These are phyloP conservation scores for Chydorus sphaericus DNA, from an alignment of 2,888 invertebrate genomes.

Conservation along the genomic window DNA sequence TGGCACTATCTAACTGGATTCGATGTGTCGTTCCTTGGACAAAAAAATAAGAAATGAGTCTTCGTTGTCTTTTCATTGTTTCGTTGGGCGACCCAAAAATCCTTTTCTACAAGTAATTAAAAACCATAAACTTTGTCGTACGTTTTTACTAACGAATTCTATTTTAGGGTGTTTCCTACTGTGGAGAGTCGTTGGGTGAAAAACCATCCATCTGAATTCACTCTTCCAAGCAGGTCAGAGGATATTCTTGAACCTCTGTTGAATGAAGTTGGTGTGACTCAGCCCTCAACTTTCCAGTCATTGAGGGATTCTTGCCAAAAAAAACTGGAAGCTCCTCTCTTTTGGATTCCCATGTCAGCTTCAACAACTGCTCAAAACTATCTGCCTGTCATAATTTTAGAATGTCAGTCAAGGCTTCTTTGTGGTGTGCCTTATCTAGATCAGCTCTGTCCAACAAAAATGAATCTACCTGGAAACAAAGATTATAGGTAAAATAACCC, in stretches of 20 bases:
- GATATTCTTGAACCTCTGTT: background rate
- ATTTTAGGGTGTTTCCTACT: background rate
- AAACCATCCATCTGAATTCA: background rate
- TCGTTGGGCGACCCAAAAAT: background rate
- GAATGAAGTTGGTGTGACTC: background rate
- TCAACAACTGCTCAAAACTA: background rate
- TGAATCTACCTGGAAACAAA: background rate
- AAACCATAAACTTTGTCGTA: too few relatives aligned
- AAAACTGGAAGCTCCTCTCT: background rate
- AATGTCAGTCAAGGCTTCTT: background rate
- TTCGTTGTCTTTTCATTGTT: background rate
- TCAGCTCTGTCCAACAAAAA: too few relatives aligned
- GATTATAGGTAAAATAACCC: background rate
- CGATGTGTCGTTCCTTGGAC: background rate
- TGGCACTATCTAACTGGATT: background rate
- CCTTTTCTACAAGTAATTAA: constrained; percentile 1
- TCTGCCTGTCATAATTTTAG: background rate
- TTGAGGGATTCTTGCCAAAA: background rate
- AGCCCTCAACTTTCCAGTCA: background rate
- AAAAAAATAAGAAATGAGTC: background rate
- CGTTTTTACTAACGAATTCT: background rate
- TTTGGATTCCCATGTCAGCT: background rate
- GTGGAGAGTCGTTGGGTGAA: background rate
- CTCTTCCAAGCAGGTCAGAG: background rate
- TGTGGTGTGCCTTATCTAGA: background rate